These are phyloP conservation scores for Graptemys geographica DNA, from an alignment of 2,797 vertebrate genomes.

Conservation along the genomic window DNA sequence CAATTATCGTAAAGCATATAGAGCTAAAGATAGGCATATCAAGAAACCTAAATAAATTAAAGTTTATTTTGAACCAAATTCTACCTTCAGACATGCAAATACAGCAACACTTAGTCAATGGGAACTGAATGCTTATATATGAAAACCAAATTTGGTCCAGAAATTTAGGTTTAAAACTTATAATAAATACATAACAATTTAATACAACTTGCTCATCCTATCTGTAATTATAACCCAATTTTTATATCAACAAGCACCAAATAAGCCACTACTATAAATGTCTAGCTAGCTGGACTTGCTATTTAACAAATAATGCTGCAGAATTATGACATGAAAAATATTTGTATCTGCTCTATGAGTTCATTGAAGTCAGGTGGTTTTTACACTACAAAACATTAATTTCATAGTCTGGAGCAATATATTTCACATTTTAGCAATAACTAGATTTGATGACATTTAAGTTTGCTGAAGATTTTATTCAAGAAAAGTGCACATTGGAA, in stretches of 20 bases:
- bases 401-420: background rate
- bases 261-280: background rate
- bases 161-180: background rate
- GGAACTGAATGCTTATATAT: background rate
- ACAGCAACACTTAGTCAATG: background rate
- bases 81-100: background rate
- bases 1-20: background rate
- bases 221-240: background rate
- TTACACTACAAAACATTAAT: background rate
- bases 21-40: background rate
- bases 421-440: background rate
- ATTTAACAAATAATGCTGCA: background rate
- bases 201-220: background rate
- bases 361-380: background rate
- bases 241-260: background rate
- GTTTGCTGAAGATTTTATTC: background rate
- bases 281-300: background rate
- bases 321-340: background rate
- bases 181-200: background rate
- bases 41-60: background rate
- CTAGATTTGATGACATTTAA: background rate
- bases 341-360: background rate
- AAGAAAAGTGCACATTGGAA: background rate
- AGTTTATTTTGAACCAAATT: background rate
- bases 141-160: background rate